These are phyloP conservation scores for Petromus typicus DNA, from an alignment of 2,113 vertebrate genomes.

Conservation along the genomic window DNA sequence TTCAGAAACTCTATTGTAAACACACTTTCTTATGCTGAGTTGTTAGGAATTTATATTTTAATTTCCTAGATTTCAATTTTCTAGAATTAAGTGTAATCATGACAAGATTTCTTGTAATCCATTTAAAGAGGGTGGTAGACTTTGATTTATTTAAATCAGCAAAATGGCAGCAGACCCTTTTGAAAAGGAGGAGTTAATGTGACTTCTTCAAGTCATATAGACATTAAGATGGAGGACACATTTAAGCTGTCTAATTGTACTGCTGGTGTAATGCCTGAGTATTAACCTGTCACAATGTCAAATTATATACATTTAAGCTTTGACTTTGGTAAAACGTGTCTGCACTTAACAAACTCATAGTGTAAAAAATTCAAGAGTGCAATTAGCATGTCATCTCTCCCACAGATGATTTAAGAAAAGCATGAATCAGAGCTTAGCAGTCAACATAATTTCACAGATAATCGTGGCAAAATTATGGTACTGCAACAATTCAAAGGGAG, in stretches of 20 bases:
- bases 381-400: slow-evolving; percentile 86
- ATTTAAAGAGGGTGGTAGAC: slow-evolving; percentile 84
- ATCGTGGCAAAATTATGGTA: slow-evolving; percentile 76
- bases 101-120: slow-evolving; percentile 81
- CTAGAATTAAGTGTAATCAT: slow-evolving; percentile 84
- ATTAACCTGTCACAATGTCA: slow-evolving; percentile 87
- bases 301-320: slow-evolving; percentile 83
- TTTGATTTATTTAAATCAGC: slow-evolving; percentile 84
- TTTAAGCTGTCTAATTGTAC: slow-evolving; percentile 85
- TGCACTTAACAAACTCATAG: slow-evolving; percentile 84
- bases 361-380: slow-evolving; percentile 83
- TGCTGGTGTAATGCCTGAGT: slow-evolving; percentile 83
- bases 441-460: slow-evolving; percentile 83
- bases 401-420: slow-evolving; percentile 82
- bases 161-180: slow-evolving; percentile 79
- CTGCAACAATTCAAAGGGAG: slow-evolving; percentile 66
- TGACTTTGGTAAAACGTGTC: slow-evolving; percentile 82
- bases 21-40: slow-evolving; percentile 54
- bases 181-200: slow-evolving; percentile 76
- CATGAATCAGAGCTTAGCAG: slow-evolving; percentile 80
- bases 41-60: slow-evolving; percentile 76
- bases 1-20: slow-evolving; percentile 64
- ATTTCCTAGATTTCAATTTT: slow-evolving; percentile 86
- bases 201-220: slow-evolving; percentile 83
- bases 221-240: slow-evolving; percentile 84